Evolutionary conservation across 2,888 invertebrate genomes (phyloP).

Genomic region (Sphaerophoria rueppellii): DNA sequence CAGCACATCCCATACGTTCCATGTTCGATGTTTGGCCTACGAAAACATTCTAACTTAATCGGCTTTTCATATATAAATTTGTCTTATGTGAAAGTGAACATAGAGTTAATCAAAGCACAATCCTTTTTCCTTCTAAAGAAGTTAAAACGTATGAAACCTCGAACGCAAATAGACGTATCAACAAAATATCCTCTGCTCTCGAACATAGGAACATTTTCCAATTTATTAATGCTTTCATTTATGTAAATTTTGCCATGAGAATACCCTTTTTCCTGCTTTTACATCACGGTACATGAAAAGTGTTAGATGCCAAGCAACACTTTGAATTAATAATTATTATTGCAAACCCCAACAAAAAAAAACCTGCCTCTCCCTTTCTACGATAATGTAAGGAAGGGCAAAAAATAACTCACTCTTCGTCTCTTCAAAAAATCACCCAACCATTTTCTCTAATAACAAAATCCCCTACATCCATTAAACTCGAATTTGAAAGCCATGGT

Average conservation of each 20-base stretch:
- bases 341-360: slow-evolving; percentile 50
- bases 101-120: slow-evolving; percentile 16
- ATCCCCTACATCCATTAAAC: slow-evolving; percentile 73
- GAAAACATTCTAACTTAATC: slow-evolving; percentile 8
- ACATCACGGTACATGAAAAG: neutral
- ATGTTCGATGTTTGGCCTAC: neutral
- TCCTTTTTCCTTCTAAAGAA: neutral
- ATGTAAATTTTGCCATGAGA: slow-evolving; percentile 2
- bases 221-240: slow-evolving; percentile 61
- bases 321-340: slow-evolving; percentile 71
- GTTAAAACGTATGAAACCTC: neutral
- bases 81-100: neutral
- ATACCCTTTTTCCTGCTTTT: slow-evolving; percentile 10
- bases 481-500: slow-evolving; percentile 71
- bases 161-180: slow-evolving; percentile 41
- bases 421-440: slow-evolving; percentile 42
- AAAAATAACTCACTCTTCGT: slow-evolving; percentile 8
- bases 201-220: slow-evolving; percentile 47
- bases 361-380: neutral
- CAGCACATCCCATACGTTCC: slow-evolving; percentile 14
- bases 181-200: slow-evolving; percentile 39
- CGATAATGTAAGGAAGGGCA: slow-evolving; percentile 16
- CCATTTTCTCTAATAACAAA: slow-evolving; percentile 69
- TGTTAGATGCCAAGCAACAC: slow-evolving; percentile 44
- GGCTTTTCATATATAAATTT: slow-evolving; percentile 18